Conservation (phyloP, 1,140 invertebrate genomes). For the Zaprionus gabonicus region DNA sequence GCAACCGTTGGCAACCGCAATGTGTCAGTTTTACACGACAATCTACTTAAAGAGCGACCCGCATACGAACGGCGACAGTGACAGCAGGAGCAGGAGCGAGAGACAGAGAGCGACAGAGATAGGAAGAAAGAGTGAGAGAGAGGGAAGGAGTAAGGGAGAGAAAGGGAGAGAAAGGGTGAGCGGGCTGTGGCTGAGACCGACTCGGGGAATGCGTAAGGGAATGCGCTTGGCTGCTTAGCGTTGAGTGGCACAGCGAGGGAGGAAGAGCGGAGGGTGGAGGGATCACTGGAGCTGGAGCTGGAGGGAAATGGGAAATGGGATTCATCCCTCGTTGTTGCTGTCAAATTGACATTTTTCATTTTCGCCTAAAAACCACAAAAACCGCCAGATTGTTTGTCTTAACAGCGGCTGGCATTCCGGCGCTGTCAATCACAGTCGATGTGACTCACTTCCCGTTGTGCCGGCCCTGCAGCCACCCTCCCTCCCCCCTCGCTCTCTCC, state of each 20-base stretch:
- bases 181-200: background rate
- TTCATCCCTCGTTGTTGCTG: constrained; percentile 49
- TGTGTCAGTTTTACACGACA: constrained; percentile 63
- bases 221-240: constrained; percentile 1
- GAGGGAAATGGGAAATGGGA: background rate
- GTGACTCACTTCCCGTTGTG: constrained; percentile 23
- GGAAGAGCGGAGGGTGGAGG: too few species aligned
- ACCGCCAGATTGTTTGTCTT: constrained; percentile 74
- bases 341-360: constrained; percentile 74
- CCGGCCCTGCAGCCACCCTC: background rate
- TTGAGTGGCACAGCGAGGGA: background rate
- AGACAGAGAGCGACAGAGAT: background rate
- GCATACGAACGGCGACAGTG: constrained; percentile 16
- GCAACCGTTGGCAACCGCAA: constrained; percentile 42
- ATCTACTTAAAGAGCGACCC: constrained; percentile 61
- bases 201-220: background rate
- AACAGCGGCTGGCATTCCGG: constrained; percentile 56
- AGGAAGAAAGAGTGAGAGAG: background rate
- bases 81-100: background rate
- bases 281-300: background rate
- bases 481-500: background rate
- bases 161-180: background rate
- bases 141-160: background rate
- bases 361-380: constrained; percentile 65
- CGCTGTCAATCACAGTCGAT: constrained; percentile 68